These are phyloP conservation scores for Drosophila sproati DNA, from an alignment of 1,140 invertebrate species.

Conservation along the genomic window DNA sequence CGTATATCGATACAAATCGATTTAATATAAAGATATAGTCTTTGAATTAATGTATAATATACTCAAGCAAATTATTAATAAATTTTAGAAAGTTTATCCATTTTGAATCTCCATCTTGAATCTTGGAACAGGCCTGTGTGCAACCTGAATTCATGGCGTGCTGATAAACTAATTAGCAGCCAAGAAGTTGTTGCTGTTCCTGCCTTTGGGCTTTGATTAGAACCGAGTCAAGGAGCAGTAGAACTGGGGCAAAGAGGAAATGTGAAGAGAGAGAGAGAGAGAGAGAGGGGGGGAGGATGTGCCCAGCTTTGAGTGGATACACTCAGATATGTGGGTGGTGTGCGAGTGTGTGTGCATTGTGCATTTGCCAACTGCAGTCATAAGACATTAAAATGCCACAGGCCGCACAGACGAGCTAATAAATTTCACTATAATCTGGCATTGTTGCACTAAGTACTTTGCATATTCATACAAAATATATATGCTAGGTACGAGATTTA, in stretches of 20 bases:
- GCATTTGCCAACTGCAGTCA: constrained; percentile 53
- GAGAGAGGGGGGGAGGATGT: no score
- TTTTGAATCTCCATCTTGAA: no score
- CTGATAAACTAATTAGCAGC: constrained; percentile 68
- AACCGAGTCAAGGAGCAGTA: neutral
- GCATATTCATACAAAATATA: constrained; percentile 78
- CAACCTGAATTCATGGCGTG: constrained; percentile 30
- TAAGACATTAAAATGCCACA: constrained; percentile 43
- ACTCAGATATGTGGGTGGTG: neutral
- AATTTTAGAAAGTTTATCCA: no score
- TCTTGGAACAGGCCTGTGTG: constrained; percentile 2
- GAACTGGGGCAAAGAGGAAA: neutral
- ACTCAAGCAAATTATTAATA: no score
- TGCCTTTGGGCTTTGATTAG: neutral
- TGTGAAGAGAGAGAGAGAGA: neutral
- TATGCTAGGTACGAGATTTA: constrained; percentile 39
- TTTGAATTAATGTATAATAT: no score
- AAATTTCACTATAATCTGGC: constrained; percentile 80
- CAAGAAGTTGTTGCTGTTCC: constrained; percentile 41
- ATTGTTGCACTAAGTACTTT: constrained; percentile 82
- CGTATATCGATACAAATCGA: no score
- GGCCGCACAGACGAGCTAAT: constrained; percentile 67
- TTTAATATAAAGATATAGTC: no score
- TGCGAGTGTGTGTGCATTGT: constrained; percentile 1
- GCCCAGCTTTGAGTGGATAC: neutral